phyloP scores from a whole-genome alignment of 1,140 invertebrate species.

The Spodoptera litura region DNA sequence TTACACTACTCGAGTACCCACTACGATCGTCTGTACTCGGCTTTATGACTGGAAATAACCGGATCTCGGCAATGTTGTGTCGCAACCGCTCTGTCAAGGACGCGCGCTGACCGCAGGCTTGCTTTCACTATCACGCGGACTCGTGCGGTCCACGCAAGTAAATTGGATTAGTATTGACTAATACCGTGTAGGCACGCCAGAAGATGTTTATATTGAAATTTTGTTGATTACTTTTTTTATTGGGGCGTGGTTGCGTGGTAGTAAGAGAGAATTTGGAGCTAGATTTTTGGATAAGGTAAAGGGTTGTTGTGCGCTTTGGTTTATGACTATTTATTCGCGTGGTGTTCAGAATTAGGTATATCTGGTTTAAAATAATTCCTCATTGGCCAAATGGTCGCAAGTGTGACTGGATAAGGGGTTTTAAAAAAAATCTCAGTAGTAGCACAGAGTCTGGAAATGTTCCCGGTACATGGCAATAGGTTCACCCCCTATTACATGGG shows the following conservation, averaged over 20 bases:
- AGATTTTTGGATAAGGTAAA: no score
- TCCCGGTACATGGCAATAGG: no score
- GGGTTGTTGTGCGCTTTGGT: no score
- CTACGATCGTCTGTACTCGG: background rate
- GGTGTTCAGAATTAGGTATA: no score
- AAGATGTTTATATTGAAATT: background rate
- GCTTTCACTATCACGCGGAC: slow-evolving; percentile 46
- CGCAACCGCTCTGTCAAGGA: slow-evolving; percentile 36
- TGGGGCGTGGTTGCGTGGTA: background rate
- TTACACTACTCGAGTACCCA: background rate
- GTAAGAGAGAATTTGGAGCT: no score
- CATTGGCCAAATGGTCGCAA: no score
- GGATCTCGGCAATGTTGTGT: slow-evolving; percentile 33
- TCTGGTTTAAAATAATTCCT: no score
- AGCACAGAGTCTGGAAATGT: no score
- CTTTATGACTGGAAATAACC: slow-evolving; percentile 37
- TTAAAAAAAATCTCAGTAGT: no score
- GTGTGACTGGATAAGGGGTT: no score
- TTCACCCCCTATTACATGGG: no score
- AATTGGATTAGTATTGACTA: slow-evolving; percentile 40
- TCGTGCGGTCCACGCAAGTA: slow-evolving; percentile 2
- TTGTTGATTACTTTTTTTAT: background rate
- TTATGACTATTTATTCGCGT: no score
- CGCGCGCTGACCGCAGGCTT: slow-evolving; percentile 37
- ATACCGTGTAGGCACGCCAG: background rate